These are phyloP conservation scores for Anhinga rufa DNA, from an alignment of 2,113 vertebrate genomes.

Conservation along the genomic window DNA sequence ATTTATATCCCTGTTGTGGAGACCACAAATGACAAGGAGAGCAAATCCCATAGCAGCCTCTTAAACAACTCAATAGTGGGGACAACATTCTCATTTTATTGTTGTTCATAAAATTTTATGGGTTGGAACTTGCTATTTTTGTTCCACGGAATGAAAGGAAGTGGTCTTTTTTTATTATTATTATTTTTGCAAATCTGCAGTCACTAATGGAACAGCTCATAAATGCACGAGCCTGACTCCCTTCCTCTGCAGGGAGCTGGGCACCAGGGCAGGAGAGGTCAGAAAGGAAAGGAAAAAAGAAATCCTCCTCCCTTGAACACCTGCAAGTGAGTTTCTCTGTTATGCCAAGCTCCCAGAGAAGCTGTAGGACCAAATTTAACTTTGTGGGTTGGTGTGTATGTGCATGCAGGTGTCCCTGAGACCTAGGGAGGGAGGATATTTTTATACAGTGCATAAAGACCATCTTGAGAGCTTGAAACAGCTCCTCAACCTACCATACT, in stretches of 20 bases:
- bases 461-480: not conserved
- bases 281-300: not conserved
- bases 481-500: not conserved
- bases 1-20: not conserved
- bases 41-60: not conserved
- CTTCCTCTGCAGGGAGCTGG: not conserved
- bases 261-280: not conserved
- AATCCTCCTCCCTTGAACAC: not conserved
- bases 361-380: not conserved
- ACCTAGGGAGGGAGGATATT: not conserved
- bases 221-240: not conserved
- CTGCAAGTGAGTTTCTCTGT: not conserved
- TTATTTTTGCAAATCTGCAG: not conserved
- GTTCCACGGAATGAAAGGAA: not conserved
- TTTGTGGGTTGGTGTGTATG: not conserved
- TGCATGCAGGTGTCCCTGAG: not conserved
- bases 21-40: not conserved
- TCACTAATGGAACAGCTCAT: not conserved
- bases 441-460: not conserved
- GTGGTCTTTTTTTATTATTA: not conserved
- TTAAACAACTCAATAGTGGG: slow-evolving; percentile 4
- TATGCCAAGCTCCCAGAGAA: not conserved
- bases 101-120: slow-evolving; percentile 41
- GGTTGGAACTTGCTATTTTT: slow-evolving; percentile 13
- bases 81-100: not conserved